phyloP scores from a whole-genome alignment of 1,140 invertebrate species.

The Phenacoccus solenopsis region DNA sequence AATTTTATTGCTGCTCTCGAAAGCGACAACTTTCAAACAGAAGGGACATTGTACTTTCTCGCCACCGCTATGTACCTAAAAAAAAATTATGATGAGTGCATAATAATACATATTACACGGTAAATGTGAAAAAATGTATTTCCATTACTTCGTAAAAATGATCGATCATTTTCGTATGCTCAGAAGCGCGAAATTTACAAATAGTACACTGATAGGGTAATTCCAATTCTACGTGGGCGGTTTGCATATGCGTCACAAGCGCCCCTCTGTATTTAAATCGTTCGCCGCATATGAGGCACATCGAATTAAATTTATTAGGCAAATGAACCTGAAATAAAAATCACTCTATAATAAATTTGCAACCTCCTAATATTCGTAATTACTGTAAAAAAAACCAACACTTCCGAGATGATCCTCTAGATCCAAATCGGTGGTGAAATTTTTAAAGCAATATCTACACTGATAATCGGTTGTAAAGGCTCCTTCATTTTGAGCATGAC shows the following conservation, averaged over 20 bases:
- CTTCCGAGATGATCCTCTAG: constrained; percentile 27
- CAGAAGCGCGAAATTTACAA: constrained; percentile 58
- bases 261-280: constrained; percentile 24
- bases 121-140: too few relatives aligned
- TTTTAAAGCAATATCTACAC: constrained; percentile 30
- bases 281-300: constrained; percentile 33
- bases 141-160: constrained; percentile 45
- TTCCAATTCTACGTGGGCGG: constrained; percentile 57
- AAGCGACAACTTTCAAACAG: constrained; percentile 47
- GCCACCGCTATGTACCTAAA: constrained; percentile 41
- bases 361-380: too few relatives aligned
- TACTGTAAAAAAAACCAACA: too few relatives aligned
- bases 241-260: constrained; percentile 59
- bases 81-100: not conserved
- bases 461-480: not conserved
- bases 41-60: constrained; percentile 54
- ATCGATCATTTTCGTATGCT: constrained; percentile 55
- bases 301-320: not conserved
- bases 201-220: constrained; percentile 64
- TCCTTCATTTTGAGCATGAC: constrained; percentile 6
- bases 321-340: not conserved
- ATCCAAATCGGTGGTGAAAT: constrained; percentile 23
- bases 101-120: not conserved
- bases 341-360: not conserved
- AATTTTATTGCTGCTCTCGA: constrained; percentile 20